Evolutionary conservation across 1,140 invertebrate genomes (phyloP).

Genomic region (Bursaphelenchus mucronatus): DNA sequence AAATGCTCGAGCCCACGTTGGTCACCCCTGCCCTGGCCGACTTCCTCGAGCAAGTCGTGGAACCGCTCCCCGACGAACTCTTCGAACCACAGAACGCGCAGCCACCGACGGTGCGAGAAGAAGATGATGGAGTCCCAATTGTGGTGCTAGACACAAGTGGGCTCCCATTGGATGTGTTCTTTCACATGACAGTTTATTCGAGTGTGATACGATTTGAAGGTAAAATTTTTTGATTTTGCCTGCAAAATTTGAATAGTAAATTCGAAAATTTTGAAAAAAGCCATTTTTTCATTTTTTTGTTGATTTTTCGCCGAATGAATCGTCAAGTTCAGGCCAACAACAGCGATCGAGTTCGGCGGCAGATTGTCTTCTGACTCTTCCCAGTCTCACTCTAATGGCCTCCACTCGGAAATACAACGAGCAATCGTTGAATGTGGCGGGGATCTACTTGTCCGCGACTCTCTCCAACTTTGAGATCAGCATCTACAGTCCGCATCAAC

Average conservation of each 20-base stretch:
- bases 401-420: slow-evolving; percentile 63
- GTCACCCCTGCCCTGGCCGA: slow-evolving; percentile 89
- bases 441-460: slow-evolving; percentile 54
- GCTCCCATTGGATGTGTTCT: slow-evolving; percentile 95
- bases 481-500: slow-evolving; percentile 52
- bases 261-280: too few relatives aligned
- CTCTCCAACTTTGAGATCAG: slow-evolving; percentile 49
- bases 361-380: slow-evolving; percentile 83
- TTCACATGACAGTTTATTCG: slow-evolving; percentile 95
- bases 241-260: slow-evolving; percentile 72
- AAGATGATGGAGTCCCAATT: slow-evolving; percentile 25
- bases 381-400: slow-evolving; percentile 75
- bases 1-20: slow-evolving; percentile 71
- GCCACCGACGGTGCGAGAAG: slow-evolving; percentile 31
- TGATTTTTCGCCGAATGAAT: too few relatives aligned
- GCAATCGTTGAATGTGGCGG: slow-evolving; percentile 39
- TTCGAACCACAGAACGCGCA: slow-evolving; percentile 31
- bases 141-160: slow-evolving; percentile 67
- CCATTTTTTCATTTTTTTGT: too few relatives aligned
- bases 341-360: slow-evolving; percentile 13
- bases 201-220: slow-evolving; percentile 79
- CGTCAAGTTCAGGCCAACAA: neutral
- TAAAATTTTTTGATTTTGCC: slow-evolving; percentile 25
- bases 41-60: slow-evolving; percentile 86
- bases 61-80: slow-evolving; percentile 69